Percentiles rank a stretch among this genome's conserved stretches.
phyloP scores from a whole-genome alignment of 2,797 vertebrate species.

The Prunella strophiata region DNA sequence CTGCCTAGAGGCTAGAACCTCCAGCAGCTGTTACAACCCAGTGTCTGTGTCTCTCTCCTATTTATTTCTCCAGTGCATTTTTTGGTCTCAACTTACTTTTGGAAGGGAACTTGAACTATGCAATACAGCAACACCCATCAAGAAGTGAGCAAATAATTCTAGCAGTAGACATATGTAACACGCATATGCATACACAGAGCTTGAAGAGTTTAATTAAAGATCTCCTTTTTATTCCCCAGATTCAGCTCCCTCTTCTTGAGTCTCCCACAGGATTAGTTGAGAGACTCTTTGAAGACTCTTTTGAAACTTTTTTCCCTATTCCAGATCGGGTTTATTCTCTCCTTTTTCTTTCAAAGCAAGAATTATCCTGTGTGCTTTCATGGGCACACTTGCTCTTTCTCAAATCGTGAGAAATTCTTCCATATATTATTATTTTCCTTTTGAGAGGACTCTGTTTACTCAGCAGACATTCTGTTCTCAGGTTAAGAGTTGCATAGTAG shows the following conservation, averaged over 20 bases:
- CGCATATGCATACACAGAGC: neutral
- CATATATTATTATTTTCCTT: neutral
- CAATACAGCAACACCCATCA: neutral
- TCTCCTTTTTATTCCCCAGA: neutral
- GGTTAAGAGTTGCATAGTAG: neutral
- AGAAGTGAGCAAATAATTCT: neutral
- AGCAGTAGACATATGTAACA: neutral
- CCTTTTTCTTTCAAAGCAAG: neutral
- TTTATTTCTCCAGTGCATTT: neutral
- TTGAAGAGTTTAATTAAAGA: neutral
- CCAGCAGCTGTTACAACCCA: neutral
- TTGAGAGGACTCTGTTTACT: neutral
- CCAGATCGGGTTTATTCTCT: neutral
- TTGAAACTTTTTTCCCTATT: neutral
- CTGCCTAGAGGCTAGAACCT: neutral
- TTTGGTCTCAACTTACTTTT: neutral
- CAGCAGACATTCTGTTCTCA: neutral
- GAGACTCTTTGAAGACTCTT: neutral
- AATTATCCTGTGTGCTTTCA: neutral
- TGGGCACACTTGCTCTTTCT: neutral
- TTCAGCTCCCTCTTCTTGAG: neutral
- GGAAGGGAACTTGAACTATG: neutral
- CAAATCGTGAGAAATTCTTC: neutral
- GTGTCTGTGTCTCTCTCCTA: neutral
- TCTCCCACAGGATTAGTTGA: neutral